Conservation (phyloP, 2,797 vertebrate genomes). For the Vultur gryphus region DNA sequence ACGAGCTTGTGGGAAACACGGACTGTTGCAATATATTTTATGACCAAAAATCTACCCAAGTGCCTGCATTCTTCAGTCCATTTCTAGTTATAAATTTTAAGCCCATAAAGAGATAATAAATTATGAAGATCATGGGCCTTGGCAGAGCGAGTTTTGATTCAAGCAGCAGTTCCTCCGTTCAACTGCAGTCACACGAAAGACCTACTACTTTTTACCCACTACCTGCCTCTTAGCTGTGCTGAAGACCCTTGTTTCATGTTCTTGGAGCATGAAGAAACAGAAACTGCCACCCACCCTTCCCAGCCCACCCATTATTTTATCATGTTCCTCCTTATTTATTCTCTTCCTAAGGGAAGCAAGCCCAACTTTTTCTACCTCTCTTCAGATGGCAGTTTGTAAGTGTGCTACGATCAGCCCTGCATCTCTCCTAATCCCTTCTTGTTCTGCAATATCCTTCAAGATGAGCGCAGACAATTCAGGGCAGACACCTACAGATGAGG, state of each 20-base stretch:
- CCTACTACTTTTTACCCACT: too few species aligned
- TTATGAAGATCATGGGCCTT: background rate
- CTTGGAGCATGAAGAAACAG: background rate
- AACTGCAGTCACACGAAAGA: background rate
- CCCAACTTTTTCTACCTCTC: background rate
- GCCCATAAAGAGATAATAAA: background rate
- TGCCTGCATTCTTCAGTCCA: too few species aligned
- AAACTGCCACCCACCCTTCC: background rate
- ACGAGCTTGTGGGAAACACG: background rate
- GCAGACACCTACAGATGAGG: background rate
- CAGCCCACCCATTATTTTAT: background rate
- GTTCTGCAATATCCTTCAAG: background rate
- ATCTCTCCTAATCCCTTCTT: background rate
- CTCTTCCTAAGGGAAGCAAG: background rate
- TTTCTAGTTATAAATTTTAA: background rate
- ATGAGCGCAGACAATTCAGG: background rate
- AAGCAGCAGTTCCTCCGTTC: background rate
- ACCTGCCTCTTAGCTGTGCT: background rate
- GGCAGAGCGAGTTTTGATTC: background rate
- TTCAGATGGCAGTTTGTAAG: background rate
- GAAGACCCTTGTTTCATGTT: background rate
- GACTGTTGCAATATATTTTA: accelerated
- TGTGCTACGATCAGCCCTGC: background rate
- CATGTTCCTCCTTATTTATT: background rate
- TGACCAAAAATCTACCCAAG: background rate